A percentile compares a stretch with the other conserved stretches of the same genome.
phyloP scores from a whole-genome alignment of 2,888 invertebrate genomes.

The Diarsia mendica region DNA sequence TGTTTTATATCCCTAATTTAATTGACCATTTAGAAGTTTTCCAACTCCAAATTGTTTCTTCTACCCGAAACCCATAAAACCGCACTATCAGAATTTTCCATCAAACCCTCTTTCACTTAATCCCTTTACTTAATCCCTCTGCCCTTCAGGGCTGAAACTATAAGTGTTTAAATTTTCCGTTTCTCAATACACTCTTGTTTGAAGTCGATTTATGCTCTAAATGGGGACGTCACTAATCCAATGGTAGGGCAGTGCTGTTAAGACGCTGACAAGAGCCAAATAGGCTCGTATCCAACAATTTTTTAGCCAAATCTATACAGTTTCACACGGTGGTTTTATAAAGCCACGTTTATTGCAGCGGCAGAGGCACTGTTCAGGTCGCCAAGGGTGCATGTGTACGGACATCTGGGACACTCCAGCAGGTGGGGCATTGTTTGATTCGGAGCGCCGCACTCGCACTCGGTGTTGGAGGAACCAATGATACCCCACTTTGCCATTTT shows the following conservation, averaged over 20 bases:
- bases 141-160: conserved; percentile 16
- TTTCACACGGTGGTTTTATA: no score
- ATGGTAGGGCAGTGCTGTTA: neutral
- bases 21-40: neutral
- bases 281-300: no score
- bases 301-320: no score
- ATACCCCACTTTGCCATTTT: no score
- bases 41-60: conserved; percentile 7
- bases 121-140: conserved; percentile 4
- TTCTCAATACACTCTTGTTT: conserved; percentile 20
- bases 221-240: conserved; percentile 17
- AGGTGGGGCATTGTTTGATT: no score
- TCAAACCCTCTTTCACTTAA: conserved; percentile 36
- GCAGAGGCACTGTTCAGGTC: no score
- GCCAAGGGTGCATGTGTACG: no score
- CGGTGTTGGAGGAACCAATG: no score
- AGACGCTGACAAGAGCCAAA: no score
- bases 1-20: neutral
- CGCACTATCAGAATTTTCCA: conserved; percentile 22
- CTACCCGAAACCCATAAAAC: conserved; percentile 17
- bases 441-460: no score
- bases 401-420: no score
- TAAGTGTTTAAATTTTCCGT: conserved; percentile 22
- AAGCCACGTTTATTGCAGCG: no score
- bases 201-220: conserved; percentile 23